Conservation (phyloP, 2,113 vertebrate genomes). For the Oncorhynchus gorbuscha region DNA sequence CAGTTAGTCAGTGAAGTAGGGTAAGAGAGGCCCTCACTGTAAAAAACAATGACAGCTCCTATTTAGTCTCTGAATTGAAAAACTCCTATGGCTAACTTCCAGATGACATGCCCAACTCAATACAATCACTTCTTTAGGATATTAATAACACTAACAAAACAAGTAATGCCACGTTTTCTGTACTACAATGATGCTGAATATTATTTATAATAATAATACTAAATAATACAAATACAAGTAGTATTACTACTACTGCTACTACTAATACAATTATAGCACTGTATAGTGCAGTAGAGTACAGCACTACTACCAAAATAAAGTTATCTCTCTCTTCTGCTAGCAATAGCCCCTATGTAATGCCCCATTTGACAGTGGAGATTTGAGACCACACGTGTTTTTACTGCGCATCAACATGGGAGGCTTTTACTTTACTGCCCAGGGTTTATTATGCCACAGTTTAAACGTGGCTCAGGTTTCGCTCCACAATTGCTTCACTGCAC, state of each 20-base stretch:
- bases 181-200: no score
- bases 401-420: constrained; percentile 70
- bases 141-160: background rate
- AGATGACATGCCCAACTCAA: constrained; percentile 45
- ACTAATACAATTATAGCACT: no score
- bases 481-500: constrained; percentile 61
- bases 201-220: no score
- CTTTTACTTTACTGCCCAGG: constrained; percentile 65
- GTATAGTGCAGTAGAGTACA: constrained; percentile 2
- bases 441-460: constrained; percentile 72
- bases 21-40: constrained; percentile 57
- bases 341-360: constrained; percentile 1
- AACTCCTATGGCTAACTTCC: constrained; percentile 59
- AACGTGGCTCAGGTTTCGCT: constrained; percentile 71
- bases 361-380: constrained; percentile 59
- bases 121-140: background rate
- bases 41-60: constrained; percentile 72
- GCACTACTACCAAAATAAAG: background rate
- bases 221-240: no score
- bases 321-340: background rate
- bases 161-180: no score
- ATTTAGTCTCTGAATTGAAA: constrained; percentile 67
- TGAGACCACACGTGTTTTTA: constrained; percentile 70
- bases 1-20: constrained; percentile 16
- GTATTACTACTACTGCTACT: no score